Percentiles rank a stretch among this genome's conserved stretches.
These are phyloP conservation scores for Sebastes iracundus DNA, from an alignment of 2,797 vertebrate species.

Conservation along the genomic window DNA sequence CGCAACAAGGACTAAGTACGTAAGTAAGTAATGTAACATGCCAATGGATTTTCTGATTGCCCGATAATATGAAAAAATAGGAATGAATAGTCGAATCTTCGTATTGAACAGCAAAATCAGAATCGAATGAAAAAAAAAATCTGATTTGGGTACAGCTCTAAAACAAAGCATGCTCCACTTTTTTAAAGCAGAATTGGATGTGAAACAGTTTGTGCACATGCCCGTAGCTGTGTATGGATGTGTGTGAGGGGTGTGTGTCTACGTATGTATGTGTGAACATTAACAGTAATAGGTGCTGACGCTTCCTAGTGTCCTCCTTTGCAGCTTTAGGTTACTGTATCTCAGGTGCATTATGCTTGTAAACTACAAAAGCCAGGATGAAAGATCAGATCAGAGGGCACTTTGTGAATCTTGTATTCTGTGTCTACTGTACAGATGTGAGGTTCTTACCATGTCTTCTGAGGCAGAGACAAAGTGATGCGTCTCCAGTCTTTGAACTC, in stretches of 20 bases:
- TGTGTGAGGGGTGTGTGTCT: neutral
- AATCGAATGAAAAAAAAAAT: too few relatives aligned
- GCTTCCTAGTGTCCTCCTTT: neutral
- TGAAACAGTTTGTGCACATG: neutral
- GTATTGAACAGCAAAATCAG: too few relatives aligned
- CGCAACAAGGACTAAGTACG: too few relatives aligned
- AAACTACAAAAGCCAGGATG: constrained; percentile 7
- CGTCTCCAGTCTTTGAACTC: constrained; percentile 96
- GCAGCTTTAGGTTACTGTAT: neutral
- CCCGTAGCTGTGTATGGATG: neutral
- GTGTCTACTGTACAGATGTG: neutral
- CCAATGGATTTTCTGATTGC: too few relatives aligned
- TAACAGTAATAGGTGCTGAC: neutral
- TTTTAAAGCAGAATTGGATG: neutral
- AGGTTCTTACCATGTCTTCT: constrained; percentile 94
- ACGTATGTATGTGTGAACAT: neutral
- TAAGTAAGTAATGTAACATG: too few relatives aligned
- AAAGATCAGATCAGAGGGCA: constrained; percentile 4
- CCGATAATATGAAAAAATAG: too few relatives aligned
- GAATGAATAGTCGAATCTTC: too few relatives aligned
- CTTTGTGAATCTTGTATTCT: constrained; percentile 5
- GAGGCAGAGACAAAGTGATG: constrained; percentile 91
- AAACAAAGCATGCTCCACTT: neutral
- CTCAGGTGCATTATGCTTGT: neutral
- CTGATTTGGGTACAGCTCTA: too few relatives aligned